A percentile compares a stretch with the other conserved stretches of the same genome.
Conservation (phyloP, 2,888 invertebrate species). For the Petrophora chlorosata region DNA sequence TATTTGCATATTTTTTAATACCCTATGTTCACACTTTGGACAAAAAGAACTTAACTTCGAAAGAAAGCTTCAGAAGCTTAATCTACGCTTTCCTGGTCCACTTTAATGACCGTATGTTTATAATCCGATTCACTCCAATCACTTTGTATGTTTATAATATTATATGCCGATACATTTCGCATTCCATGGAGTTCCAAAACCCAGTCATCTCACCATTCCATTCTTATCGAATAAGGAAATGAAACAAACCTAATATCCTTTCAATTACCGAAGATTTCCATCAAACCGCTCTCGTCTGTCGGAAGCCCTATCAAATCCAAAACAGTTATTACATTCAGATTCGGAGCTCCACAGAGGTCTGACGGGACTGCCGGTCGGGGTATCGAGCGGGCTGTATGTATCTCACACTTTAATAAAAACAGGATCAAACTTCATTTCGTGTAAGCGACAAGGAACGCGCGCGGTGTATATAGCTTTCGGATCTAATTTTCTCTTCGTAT, state of each 20-base stretch:
- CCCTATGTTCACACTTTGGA: no score
- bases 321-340: slow-evolving; percentile 24
- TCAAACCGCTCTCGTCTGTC: slow-evolving; percentile 16
- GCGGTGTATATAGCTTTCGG: slow-evolving; percentile 62
- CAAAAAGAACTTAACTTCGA: no score
- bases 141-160: no score
- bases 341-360: slow-evolving; percentile 11
- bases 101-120: no score
- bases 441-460: slow-evolving; percentile 51
- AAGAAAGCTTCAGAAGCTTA: no score
- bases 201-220: no score
- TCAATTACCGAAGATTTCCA: slow-evolving; percentile 15
- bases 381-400: no score
- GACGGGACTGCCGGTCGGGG: slow-evolving; percentile 21
- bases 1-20: no score
- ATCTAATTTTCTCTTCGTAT: slow-evolving; percentile 60
- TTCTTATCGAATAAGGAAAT: neutral
- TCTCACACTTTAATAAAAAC: slow-evolving; percentile 53
- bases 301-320: slow-evolving; percentile 12
- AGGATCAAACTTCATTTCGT: slow-evolving; percentile 63
- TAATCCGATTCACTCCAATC: no score
- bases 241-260: slow-evolving; percentile 5
- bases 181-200: no score
- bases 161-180: no score
- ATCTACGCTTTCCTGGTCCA: no score